Percentiles rank a stretch among this genome's conserved stretches.
phyloP scores from a whole-genome alignment of 2,888 invertebrate genomes.

The Dolomedes plantarius region DNA sequence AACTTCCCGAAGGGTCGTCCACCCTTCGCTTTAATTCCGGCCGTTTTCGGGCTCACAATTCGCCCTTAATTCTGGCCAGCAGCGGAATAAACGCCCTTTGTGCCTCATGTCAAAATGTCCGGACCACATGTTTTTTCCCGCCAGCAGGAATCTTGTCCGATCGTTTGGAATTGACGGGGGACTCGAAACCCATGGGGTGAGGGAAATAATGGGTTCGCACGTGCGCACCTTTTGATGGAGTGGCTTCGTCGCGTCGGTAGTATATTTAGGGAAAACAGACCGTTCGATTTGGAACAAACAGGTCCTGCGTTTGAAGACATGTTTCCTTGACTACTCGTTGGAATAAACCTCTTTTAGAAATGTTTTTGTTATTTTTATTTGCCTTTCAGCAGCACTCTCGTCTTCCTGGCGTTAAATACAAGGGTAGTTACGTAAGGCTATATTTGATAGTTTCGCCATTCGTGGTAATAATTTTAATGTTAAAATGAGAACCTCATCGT shows the following conservation, averaged over 20 bases:
- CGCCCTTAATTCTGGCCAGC: background rate
- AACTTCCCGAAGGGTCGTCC: background rate
- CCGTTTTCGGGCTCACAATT: background rate
- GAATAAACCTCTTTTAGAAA: too few relatives aligned
- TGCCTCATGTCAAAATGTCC: background rate
- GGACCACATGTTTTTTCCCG: conserved; percentile 3
- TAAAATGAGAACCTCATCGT: too few relatives aligned
- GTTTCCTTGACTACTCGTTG: too few relatives aligned
- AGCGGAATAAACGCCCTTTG: background rate
- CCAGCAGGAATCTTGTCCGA: background rate
- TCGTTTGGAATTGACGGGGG: background rate
- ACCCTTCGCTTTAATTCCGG: background rate
- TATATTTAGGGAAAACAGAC: background rate
- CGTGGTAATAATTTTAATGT: too few relatives aligned
- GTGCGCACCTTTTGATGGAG: conserved; percentile 1
- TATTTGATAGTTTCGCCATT: too few relatives aligned
- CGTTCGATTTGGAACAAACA: background rate
- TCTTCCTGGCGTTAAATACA: too few relatives aligned
- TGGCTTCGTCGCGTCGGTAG: background rate
- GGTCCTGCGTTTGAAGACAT: background rate
- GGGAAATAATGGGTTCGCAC: background rate
- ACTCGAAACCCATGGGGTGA: background rate
- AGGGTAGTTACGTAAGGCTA: too few relatives aligned
- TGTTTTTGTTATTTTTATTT: too few relatives aligned
- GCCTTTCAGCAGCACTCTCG: too few relatives aligned